These are phyloP conservation scores for Aphis gossypii DNA, from an alignment of 1,140 invertebrate species.

Conservation along the genomic window DNA sequence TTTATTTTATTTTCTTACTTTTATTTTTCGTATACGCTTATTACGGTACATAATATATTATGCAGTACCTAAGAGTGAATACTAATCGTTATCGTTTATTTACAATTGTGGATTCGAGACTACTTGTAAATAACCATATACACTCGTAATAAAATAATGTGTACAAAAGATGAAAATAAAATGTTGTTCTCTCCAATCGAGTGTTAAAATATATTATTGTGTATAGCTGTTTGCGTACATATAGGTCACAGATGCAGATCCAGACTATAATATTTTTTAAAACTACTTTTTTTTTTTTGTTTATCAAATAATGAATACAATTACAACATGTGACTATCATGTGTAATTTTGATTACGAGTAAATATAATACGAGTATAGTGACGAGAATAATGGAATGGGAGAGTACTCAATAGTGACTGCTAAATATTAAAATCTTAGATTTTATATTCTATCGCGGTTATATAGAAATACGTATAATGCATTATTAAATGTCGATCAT, in stretches of 20 bases:
- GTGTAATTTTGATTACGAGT: no score
- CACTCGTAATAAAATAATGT: background rate
- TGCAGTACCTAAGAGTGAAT: background rate
- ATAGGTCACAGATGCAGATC: background rate
- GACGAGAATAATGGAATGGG: no score
- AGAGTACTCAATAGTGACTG: no score
- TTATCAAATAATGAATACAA: background rate
- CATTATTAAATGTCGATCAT: no score
- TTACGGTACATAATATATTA: background rate
- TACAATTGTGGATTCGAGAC: background rate
- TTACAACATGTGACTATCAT: background rate
- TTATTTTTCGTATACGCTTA: background rate
- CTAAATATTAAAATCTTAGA: no score
- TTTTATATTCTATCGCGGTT: no score
- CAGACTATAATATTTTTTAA: background rate
- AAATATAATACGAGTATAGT: no score
- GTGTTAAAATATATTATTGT: background rate
- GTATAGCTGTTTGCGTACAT: no score
- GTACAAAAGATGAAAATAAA: background rate
- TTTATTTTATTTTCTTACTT: background rate
- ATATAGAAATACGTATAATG: no score
- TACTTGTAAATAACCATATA: background rate
- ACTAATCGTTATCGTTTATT: background rate
- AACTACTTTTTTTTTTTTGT: background rate
- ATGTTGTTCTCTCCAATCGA: background rate